Base-by-base conservation (phyloP, 2,113 vertebrate genomes). In the Paracanthobrama guichenoti region DNA sequence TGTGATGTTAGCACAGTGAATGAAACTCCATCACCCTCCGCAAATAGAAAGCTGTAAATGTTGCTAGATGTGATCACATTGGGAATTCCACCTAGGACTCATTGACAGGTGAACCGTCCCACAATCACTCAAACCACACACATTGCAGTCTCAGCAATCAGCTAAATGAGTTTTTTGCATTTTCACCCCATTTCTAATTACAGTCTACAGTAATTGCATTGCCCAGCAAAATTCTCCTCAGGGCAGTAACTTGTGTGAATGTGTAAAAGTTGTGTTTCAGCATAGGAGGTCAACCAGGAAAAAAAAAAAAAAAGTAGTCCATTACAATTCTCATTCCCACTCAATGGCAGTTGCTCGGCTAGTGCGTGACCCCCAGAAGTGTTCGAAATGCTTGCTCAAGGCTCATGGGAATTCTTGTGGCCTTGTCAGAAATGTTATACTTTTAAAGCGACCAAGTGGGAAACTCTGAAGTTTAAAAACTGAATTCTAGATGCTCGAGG, bases 41-140 rank as follows among this genome's bases (percentile, higher is more conserved):
- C 60, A 79, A 83, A 86, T 50, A 80, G 46, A 60, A 7, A 26
- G 48, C 39, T 50, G 35, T 35, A 81, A 78, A 31, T 20, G 6
- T 75, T 18, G 35, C 53, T 59, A 74, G 79, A 59, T 31, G 71
- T 44, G 39, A 76, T 82, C 46, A 72, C 85, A 79, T 28, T 67
- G 59, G 73, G 74, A 84, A 13, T 22, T 78, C 35, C 62, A 57
- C 44, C 9, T 39, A 57, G 74, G 48, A 20, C 14, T 18, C 59
- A n/a, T 1, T 13, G 42, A 42, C 46, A 57, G 11, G 50, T 35
- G 22, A 44, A 16, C 10, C 48, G 0, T 39, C 48, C 14, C 73
- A 55, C 24, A 53, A 46, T 22, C 20, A 5, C 46, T n/a, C 64
- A 55, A 73, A 44, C 39, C 16, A 84, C 83, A 57, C 31, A 20